Percentiles rank a stretch among this genome's conserved stretches.
phyloP scores from a whole-genome alignment of 2,797 vertebrate species.

The Propithecus perrieri region DNA sequence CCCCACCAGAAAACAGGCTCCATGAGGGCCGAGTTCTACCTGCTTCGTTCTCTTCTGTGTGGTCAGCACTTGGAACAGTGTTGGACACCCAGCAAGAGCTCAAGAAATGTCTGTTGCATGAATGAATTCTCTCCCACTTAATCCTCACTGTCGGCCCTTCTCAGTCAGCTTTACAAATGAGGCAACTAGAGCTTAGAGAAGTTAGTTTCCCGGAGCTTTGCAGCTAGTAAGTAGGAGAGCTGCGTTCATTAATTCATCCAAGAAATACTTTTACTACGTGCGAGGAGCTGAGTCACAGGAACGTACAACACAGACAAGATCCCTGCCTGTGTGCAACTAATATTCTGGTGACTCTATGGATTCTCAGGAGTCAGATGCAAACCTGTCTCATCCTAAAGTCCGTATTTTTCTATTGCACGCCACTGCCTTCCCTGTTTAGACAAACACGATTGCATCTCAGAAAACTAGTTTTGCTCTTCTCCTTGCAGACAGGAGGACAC shows the following conservation, averaged over 20 bases:
- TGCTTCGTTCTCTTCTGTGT: neutral
- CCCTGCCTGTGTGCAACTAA: fast-evolving
- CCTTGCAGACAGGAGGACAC: neutral
- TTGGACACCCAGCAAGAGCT: neutral
- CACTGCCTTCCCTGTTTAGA: neutral
- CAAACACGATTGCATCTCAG: neutral
- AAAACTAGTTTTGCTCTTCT: slow-evolving; percentile 69
- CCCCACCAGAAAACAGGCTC: neutral
- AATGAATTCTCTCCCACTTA: neutral
- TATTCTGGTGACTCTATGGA: neutral
- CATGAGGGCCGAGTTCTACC: neutral
- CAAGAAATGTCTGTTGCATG: neutral
- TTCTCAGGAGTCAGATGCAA: neutral
- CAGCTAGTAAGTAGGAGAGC: neutral
- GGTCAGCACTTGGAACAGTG: too few relatives aligned
- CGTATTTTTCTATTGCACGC: neutral
- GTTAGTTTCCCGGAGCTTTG: neutral
- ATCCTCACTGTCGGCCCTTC: neutral
- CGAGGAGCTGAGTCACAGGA: neutral
- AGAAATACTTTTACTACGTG: neutral
- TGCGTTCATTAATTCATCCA: neutral
- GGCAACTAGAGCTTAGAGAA: neutral
- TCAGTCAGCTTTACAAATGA: neutral
- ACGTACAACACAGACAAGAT: neutral
- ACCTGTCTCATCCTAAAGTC: neutral